Base-by-base conservation (phyloP, 1,140 invertebrate species). In the Listronotus oregonensis region DNA sequence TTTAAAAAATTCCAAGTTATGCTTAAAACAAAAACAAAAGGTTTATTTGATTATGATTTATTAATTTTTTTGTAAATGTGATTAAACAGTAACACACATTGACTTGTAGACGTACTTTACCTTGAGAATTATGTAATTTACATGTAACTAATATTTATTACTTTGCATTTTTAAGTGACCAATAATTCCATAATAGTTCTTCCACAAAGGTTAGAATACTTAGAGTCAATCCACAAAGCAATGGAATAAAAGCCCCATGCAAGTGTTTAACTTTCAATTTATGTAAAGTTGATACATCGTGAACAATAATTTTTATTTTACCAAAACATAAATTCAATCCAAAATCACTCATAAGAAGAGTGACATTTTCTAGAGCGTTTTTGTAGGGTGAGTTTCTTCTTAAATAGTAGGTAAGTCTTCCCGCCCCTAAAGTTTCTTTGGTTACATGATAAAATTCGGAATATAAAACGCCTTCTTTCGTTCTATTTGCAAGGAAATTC, bases 361-460 rank as follows among this genome's bases (percentile, higher is more conserved):
- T 17, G 11, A 57, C 12, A 10, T 27, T 40, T 17, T 56, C 10
- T 8, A 64, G 27, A 31, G n/a, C 17, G 4, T 46, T 17, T 6
- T n/a, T n/a, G 37, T 39, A 64, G 0, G 51, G 62, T 0, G 43
- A 64, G 39, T 64, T 64, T 64, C 27, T 55, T 31, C 34, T 37
- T 27, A 40, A 27, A 31, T 44, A 64, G 18, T 34, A 49, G 1
- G 62, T 49, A 6, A 56, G n/a, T 12, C 17, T n/a, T 0, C 62
- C 62, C 9, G 15, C 39, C 2, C 52, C 62, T 40, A 64, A n/a
- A 27, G 62, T 32, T 42, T 64, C 62, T 27, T 55, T 64, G 6
- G 49, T 10, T 12, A 49, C 18, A 49, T 56, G 54, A 31, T 64
- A 64, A 15, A 39, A 56, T 6, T 42, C 34, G 7, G 43, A 39